These are phyloP conservation scores for Rissa tridactyla DNA, from an alignment of 2,113 vertebrate species.

Conservation along the genomic window DNA sequence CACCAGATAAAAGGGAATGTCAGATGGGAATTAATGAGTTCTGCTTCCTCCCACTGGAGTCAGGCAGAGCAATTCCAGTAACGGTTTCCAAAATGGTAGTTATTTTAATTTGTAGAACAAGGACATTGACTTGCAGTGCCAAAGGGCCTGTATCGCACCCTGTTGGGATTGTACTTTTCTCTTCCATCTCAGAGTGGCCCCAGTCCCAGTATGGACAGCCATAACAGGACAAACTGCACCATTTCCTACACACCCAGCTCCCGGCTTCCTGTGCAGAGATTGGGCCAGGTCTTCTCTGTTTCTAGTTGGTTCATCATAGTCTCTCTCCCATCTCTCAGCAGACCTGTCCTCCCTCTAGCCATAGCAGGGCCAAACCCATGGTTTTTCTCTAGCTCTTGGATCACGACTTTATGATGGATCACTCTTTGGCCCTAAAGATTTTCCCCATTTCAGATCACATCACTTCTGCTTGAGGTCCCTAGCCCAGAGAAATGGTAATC, in stretches of 20 bases:
- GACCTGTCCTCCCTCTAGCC: background rate
- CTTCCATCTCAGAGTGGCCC: background rate
- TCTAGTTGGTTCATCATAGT: background rate
- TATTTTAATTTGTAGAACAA: background rate
- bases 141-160: background rate
- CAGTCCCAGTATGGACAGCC: background rate
- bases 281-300: background rate
- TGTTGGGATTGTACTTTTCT: background rate
- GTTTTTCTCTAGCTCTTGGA: background rate
- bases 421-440: background rate
- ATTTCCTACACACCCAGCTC: background rate
- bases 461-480: background rate
- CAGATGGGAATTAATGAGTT: background rate
- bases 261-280: background rate
- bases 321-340: background rate
- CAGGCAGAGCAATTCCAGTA: slow-evolving; percentile 1
- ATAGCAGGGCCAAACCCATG: background rate
- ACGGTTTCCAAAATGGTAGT: background rate
- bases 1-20: slow-evolving; percentile 49
- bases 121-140: background rate
- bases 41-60: background rate
- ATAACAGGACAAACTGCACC: background rate
- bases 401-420: background rate
- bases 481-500: background rate
- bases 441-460: background rate